Evolutionary conservation across 2,797 vertebrate species (phyloP).

Genomic region (Lagocephalus sceleratus): DNA sequence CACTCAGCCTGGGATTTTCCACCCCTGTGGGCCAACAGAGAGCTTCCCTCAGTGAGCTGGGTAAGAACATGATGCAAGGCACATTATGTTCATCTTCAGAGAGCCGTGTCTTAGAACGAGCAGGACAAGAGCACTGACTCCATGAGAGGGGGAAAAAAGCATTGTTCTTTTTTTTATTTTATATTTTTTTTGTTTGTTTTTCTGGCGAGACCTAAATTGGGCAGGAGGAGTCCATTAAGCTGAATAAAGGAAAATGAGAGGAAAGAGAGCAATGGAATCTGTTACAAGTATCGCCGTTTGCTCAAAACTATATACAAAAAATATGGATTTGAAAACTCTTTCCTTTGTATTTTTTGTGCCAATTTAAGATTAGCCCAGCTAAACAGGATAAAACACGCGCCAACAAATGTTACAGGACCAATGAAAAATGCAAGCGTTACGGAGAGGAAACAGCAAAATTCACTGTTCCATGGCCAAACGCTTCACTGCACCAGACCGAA

Average conservation of each 20-base stretch:
- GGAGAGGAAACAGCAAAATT: slow-evolving; percentile 22
- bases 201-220: slow-evolving; percentile 38
- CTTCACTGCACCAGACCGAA: slow-evolving; percentile 11
- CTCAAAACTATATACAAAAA: not conserved
- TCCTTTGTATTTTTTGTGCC: not conserved
- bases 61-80: slow-evolving; percentile 49
- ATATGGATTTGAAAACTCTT: not conserved
- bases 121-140: slow-evolving; percentile 41
- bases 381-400: slow-evolving; percentile 20
- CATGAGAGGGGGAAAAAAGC: slow-evolving; percentile 10
- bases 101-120: slow-evolving; percentile 39
- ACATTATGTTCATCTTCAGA: slow-evolving; percentile 57
- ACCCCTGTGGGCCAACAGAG: slow-evolving; percentile 48
- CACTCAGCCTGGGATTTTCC: slow-evolving; percentile 54
- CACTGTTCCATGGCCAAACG: slow-evolving; percentile 23
- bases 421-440: slow-evolving; percentile 40
- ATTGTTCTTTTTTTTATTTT: slow-evolving; percentile 23
- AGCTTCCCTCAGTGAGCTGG: slow-evolving; percentile 48
- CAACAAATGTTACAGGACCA: slow-evolving; percentile 17
- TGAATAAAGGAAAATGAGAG: not conserved
- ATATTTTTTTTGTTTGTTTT: slow-evolving; percentile 38
- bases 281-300: slow-evolving; percentile 1
- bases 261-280: not conserved
- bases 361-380: slow-evolving; percentile 11
- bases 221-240: slow-evolving; percentile 45